phyloP scores from a whole-genome alignment of 1,140 invertebrate genomes.

The Zaprionus inermis region DNA sequence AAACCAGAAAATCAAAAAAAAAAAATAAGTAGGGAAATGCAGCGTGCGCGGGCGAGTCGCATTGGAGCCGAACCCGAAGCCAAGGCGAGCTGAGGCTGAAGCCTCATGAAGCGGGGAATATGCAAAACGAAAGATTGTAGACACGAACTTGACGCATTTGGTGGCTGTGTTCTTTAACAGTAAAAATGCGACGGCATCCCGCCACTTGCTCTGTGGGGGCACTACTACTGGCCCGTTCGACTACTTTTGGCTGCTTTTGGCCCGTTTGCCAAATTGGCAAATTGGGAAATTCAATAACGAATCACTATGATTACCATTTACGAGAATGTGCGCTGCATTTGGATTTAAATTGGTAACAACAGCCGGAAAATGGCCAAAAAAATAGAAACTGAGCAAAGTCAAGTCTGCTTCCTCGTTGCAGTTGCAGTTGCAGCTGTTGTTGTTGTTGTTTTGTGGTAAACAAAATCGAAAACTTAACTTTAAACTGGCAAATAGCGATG shows the following conservation, averaged over 20 bases:
- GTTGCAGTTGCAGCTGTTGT: constrained; percentile 33
- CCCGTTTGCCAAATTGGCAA: constrained; percentile 48
- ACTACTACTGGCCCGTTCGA: constrained; percentile 7
- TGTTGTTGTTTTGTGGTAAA: constrained; percentile 34
- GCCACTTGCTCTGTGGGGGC: constrained; percentile 40
- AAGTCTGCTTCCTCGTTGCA: constrained; percentile 63
- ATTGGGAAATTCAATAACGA: constrained; percentile 74
- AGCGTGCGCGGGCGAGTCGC: constrained; percentile 45
- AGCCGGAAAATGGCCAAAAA: constrained; percentile 28
- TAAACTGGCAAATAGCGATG: constrained; percentile 61
- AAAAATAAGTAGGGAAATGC: constrained; percentile 1
- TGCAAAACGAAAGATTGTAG: constrained; percentile 66
- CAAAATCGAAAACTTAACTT: constrained; percentile 80
- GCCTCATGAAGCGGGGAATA: constrained; percentile 29
- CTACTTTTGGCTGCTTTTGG: constrained; percentile 4
- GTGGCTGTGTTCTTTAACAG: constrained; percentile 63
- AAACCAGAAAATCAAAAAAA: background rate
- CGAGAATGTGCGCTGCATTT: constrained; percentile 39
- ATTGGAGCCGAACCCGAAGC: constrained; percentile 23
- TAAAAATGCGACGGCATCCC: constrained; percentile 46
- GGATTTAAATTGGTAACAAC: constrained; percentile 43
- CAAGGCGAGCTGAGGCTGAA: background rate
- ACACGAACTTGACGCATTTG: constrained; percentile 72
- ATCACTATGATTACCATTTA: constrained; percentile 81
- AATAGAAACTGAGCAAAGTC: background rate